Conservation (phyloP, 2,888 invertebrate genomes). For the Ophraella communa region DNA sequence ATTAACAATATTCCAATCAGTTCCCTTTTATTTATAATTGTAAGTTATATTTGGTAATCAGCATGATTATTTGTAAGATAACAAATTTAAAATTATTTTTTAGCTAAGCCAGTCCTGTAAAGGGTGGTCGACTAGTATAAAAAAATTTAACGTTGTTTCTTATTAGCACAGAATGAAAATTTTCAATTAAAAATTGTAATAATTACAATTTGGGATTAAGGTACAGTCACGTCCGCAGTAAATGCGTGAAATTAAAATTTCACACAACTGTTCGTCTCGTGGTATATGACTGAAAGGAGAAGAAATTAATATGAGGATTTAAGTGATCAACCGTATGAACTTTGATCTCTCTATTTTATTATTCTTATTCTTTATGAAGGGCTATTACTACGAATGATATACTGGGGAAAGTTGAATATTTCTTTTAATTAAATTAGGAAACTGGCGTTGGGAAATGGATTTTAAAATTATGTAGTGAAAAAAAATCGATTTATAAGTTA, state of each 20-base stretch:
- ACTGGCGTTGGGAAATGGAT: background rate
- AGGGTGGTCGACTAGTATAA: background rate
- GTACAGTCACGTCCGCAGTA: conserved; percentile 23
- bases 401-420: background rate
- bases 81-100: background rate
- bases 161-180: conserved; percentile 31
- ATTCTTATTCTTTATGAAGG: conserved; percentile 3
- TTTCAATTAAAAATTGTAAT: conserved; percentile 32
- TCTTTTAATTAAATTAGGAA: background rate
- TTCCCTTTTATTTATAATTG: background rate
- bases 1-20: no score
- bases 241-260: conserved; percentile 29
- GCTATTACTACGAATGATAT: conserved; percentile 3
- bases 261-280: conserved; percentile 22
- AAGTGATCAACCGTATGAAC: conserved; percentile 6
- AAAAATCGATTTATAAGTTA: no score
- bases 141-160: conserved; percentile 25
- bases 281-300: conserved; percentile 1
- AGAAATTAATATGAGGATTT: conserved; percentile 14
- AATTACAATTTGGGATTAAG: conserved; percentile 24
- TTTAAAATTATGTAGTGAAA: no score
- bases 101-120: background rate
- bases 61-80: no score
- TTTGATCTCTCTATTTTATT: conserved; percentile 4
- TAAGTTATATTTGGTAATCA: no score